Evolutionary conservation across 1,140 invertebrate genomes (phyloP).

Genomic region (Medauroidea extradentata): DNA sequence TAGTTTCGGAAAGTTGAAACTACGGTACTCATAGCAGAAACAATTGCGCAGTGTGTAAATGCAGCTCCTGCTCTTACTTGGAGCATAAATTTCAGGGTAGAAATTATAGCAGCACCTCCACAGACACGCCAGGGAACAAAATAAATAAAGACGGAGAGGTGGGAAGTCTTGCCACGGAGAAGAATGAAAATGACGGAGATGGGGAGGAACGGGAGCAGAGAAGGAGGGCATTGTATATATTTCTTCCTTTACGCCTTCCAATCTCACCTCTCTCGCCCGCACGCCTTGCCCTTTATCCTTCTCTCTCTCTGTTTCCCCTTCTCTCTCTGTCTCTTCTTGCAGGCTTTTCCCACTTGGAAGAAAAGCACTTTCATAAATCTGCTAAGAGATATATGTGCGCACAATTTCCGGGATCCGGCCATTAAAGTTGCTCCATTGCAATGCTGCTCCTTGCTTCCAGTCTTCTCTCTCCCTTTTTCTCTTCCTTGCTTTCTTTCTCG

Average conservation of each 20-base stretch:
- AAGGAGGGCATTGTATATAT: conserved; percentile 36
- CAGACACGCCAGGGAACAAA: conserved; percentile 30
- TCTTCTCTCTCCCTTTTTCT: conserved; percentile 23
- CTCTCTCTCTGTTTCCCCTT: too few relatives aligned
- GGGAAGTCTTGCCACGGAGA: conserved; percentile 8
- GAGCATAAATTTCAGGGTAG: too few relatives aligned
- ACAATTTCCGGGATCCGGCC: conserved; percentile 82
- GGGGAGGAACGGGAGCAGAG: conserved; percentile 1
- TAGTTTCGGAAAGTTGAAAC: too few relatives aligned
- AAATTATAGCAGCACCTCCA: neutral
- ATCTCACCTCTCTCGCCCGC: conserved; percentile 19
- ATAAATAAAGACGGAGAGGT: conserved; percentile 5
- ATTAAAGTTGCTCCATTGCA: conserved; percentile 56
- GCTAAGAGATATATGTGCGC: conserved; percentile 78
- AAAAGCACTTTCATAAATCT: conserved; percentile 81
- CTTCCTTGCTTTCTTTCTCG: neutral
- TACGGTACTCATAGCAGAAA: neutral
- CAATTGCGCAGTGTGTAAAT: conserved; percentile 2
- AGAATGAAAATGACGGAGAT: conserved; percentile 6
- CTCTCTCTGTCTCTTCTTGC: neutral
- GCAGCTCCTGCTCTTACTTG: neutral
- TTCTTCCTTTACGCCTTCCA: conserved; percentile 35
- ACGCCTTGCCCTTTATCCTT: too few relatives aligned
- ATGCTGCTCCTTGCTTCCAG: conserved; percentile 32
- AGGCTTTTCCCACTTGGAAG: conserved; percentile 44